Evolutionary conservation across 2,888 invertebrate species (phyloP).

Genomic region (Philereme transversata): DNA sequence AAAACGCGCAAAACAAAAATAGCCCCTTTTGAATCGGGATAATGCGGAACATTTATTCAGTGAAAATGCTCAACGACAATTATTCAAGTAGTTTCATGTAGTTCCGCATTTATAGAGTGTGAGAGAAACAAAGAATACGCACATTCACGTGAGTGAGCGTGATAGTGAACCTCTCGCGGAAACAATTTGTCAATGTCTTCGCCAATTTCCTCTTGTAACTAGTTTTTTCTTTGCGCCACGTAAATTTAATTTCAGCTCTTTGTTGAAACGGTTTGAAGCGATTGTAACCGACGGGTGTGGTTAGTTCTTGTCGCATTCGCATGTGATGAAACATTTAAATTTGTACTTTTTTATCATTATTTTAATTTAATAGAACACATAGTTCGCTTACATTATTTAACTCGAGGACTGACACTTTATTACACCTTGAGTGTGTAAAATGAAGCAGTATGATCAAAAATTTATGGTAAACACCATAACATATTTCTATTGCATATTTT

Average conservation of each 20-base stretch:
- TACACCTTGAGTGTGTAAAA: background rate
- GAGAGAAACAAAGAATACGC: slow-evolving; percentile 51
- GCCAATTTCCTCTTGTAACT: slow-evolving; percentile 82
- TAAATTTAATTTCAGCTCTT: slow-evolving; percentile 81
- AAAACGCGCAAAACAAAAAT: slow-evolving; percentile 30
- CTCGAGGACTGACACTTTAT: no score
- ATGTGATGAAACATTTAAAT: background rate
- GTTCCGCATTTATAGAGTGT: slow-evolving; percentile 46
- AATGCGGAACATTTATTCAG: slow-evolving; percentile 39
- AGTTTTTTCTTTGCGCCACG: slow-evolving; percentile 81
- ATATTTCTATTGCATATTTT: background rate
- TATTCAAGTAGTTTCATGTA: slow-evolving; percentile 59
- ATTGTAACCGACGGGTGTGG: slow-evolving; percentile 53
- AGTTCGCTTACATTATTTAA: no score
- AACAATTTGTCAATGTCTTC: slow-evolving; percentile 82
- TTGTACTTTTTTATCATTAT: background rate
- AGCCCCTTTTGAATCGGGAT: slow-evolving; percentile 14
- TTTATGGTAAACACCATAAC: background rate
- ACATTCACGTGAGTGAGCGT: slow-evolving; percentile 50
- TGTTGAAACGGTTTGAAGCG: slow-evolving; percentile 70
- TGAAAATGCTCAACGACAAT: slow-evolving; percentile 51
- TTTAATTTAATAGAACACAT: background rate
- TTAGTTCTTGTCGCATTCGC: slow-evolving; percentile 32
- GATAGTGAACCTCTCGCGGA: slow-evolving; percentile 66
- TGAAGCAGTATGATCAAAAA: background rate